phyloP scores from a whole-genome alignment of 2,888 invertebrate genomes.

The Phania funesta region DNA sequence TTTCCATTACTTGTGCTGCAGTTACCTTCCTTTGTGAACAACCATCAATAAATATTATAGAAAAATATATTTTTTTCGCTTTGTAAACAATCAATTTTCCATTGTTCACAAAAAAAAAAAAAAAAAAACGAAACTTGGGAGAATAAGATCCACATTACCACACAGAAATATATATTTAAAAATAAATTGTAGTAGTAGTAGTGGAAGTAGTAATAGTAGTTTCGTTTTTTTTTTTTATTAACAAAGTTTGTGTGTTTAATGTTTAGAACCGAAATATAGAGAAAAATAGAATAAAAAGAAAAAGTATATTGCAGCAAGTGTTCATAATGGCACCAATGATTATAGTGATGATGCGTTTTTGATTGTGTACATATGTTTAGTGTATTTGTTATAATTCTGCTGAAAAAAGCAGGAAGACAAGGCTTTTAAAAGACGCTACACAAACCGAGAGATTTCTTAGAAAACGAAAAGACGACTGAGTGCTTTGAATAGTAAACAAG shows the following conservation, averaged over 20 bases:
- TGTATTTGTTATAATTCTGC: not conserved
- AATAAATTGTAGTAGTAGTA: conserved; percentile 33
- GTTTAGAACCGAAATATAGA: conserved; percentile 29
- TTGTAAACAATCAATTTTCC: conserved; percentile 63
- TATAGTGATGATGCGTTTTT: conserved; percentile 66
- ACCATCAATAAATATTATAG: conserved; percentile 41
- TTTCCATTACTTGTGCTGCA: not conserved
- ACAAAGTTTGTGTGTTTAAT: conserved; percentile 20
- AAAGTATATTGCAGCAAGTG: conserved; percentile 55
- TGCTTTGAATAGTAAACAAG: no score
- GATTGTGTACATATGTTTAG: conserved; percentile 36
- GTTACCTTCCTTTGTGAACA: not conserved
- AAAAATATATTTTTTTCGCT: conserved; percentile 41
- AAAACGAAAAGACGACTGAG: no score
- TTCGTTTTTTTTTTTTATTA: not conserved
- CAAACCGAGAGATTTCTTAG: no score
- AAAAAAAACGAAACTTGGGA: no score
- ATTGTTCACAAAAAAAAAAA: conserved; percentile 37
- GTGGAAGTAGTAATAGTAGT: not conserved
- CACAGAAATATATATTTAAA: not conserved
- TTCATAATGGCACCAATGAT: conserved; percentile 64
- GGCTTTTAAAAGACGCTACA: not conserved
- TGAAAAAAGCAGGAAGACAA: not conserved
- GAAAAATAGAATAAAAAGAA: conserved; percentile 1
- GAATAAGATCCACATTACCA: conserved; percentile 22